A percentile compares a stretch with the other conserved stretches of the same genome.
phyloP scores from a whole-genome alignment of 1,140 invertebrate species.

The Neuroterus valhalla region DNA sequence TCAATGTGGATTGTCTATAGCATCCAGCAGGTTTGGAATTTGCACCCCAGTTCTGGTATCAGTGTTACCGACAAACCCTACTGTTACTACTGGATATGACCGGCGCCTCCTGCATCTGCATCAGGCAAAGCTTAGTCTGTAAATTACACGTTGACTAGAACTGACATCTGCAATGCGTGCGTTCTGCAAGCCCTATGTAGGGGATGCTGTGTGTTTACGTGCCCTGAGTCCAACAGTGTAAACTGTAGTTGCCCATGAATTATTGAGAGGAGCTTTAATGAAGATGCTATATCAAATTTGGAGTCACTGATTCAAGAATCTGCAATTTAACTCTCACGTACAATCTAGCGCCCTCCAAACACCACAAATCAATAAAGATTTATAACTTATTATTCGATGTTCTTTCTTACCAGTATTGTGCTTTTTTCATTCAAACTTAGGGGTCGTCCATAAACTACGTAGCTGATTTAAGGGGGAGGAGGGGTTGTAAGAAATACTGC shows the following conservation, averaged over 20 bases:
- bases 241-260: constrained; percentile 49
- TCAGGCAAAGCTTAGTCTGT: constrained; percentile 52
- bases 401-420: too few relatives aligned
- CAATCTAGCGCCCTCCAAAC: too few relatives aligned
- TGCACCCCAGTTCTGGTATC: constrained; percentile 2
- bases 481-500: too few relatives aligned
- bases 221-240: constrained; percentile 54
- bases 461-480: too few relatives aligned
- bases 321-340: neutral
- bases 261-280: constrained; percentile 57
- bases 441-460: too few relatives aligned
- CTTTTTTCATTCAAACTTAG: too few relatives aligned
- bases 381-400: too few relatives aligned
- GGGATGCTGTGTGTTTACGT: constrained; percentile 58
- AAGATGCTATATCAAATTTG: constrained; percentile 42
- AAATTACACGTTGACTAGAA: constrained; percentile 66
- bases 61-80: neutral
- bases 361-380: too few relatives aligned
- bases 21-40: neutral
- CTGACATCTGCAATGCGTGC: constrained; percentile 63
- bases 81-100: constrained; percentile 32
- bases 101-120: constrained; percentile 50
- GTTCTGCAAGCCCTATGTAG: constrained; percentile 41
- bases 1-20: neutral
- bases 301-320: neutral